Evolutionary conservation across 2,888 invertebrate species (phyloP), one percentile per base, ranked within the genome.

Genomic region (Tenthredo notha): DNA sequence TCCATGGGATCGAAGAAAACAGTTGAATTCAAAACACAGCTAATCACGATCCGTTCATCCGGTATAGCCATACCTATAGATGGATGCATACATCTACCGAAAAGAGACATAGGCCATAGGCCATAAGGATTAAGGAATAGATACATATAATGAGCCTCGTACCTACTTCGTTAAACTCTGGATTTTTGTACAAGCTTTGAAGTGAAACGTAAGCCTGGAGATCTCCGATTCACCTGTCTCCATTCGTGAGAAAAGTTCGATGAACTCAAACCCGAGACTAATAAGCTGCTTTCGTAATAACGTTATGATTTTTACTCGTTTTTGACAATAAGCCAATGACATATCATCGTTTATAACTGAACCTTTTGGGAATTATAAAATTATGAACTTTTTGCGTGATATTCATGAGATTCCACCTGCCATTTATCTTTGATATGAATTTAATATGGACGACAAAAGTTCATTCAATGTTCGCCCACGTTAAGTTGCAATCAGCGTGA

Each of bases 231-330:
- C 83, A 83, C 83, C 83, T 83, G 83, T 67, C 83, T 67, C 43
- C 65, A 33, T 29, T 50, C 67, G 83, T 83, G 83, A 61, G 83
- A 83, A 83, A 40, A 83, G 83, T 83, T 67, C 67, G 83, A 33
- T 67, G 83, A 80, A 83, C 83, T 67, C 83, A 40, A 43, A 74
- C 33, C 67, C 67, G 67, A 67, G 83, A 83, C 83, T 83, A 83
- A 83, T 83, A 83, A 67, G 67, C 83, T 47, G 33, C 18, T 50
- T 67, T 12, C 29, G 83, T 83, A 83, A 83, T 83, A 70, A 33
- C 83, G 37, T 47, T 70, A 50, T 50, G 83, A 83, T 83, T 83
- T 83, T 83, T 43, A 83, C 67, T 50, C 43, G 67, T 83, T 70
- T 29, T 6, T 47, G 50, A 65, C 70, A 65, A 83, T 67, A 70